phyloP scores from a whole-genome alignment of 35 echinoderm and acorn worm genomes.

The Amphiura filiformis region DNA sequence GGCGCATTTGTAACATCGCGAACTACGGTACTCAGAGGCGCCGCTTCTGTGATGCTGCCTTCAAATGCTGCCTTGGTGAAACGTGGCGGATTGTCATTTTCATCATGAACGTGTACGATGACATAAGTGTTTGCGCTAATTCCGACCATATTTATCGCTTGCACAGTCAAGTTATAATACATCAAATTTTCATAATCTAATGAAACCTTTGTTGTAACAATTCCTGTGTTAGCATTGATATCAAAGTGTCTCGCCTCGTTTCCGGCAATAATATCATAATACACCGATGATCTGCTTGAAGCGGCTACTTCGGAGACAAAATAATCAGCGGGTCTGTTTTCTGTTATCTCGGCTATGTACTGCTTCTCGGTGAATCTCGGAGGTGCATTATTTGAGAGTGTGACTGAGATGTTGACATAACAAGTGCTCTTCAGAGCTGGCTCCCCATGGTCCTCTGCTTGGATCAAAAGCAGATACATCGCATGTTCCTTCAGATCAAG shows the following conservation, averaged over 20 bases:
- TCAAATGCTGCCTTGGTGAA: conserved; percentile 62
- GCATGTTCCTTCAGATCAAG: conserved; percentile 77
- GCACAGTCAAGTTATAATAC: conserved; percentile 80
- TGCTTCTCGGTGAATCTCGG: conserved; percentile 66
- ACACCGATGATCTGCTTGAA: conserved; percentile 83
- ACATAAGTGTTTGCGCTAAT: conserved; percentile 48
- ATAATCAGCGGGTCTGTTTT: conserved; percentile 53
- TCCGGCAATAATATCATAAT: conserved; percentile 72
- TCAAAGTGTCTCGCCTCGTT: conserved; percentile 72
- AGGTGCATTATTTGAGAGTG: conserved; percentile 89
- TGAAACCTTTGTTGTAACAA: conserved; percentile 59
- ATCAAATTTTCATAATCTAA: conserved; percentile 79
- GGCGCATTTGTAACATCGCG: conserved; percentile 68
- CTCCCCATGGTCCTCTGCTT: conserved; percentile 69
- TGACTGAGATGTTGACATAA: conserved; percentile 80
- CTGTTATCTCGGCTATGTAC: conserved; percentile 75
- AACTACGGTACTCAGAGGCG: conserved; percentile 73
- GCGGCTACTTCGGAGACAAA: conserved; percentile 63
- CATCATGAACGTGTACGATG: conserved; percentile 82
- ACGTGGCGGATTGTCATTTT: conserved; percentile 79
- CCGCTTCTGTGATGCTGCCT: conserved; percentile 92
- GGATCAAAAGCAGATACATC: conserved; percentile 58
- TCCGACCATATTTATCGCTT: conserved; percentile 91
- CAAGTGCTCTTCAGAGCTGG: conserved; percentile 60
- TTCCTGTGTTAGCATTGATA: conserved; percentile 79